phyloP scores from a whole-genome alignment of 2,113 vertebrate genomes.

The Zosterops pallidus region DNA sequence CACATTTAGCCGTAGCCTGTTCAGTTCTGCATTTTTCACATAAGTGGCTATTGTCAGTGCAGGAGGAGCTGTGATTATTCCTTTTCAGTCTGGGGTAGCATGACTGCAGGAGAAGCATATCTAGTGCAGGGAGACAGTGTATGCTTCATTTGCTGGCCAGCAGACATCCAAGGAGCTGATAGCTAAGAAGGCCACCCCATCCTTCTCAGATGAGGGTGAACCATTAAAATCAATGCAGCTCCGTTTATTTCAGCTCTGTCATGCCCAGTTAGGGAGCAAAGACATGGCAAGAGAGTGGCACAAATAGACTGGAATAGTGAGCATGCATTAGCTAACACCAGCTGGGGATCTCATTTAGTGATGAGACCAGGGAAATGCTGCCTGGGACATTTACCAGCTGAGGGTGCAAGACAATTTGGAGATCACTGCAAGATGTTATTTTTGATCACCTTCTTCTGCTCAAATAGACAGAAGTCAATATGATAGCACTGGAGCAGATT shows the following conservation, averaged over 20 bases:
- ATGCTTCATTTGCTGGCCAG: neutral
- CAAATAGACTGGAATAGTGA: neutral
- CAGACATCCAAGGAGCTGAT: neutral
- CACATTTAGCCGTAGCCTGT: conserved; percentile 17
- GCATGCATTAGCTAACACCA: neutral
- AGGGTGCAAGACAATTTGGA: neutral
- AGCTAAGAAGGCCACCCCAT: neutral
- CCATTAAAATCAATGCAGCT: neutral
- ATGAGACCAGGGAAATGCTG: neutral
- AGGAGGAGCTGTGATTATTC: neutral
- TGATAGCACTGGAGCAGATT: neutral
- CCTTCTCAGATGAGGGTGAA: neutral
- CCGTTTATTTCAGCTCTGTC: neutral
- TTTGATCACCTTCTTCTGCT: neutral
- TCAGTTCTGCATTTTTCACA: conserved; percentile 38
- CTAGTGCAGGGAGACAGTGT: neutral
- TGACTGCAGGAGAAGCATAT: neutral
- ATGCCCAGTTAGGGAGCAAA: neutral
- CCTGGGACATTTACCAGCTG: neutral
- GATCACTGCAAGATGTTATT: neutral
- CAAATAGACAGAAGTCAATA: neutral
- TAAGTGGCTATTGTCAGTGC: neutral
- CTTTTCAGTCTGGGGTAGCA: neutral
- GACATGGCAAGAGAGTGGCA: neutral
- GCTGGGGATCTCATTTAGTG: neutral